Evolutionary conservation across 2,113 vertebrate genomes (phyloP).

Genomic region (Antigone vipio): DNA sequence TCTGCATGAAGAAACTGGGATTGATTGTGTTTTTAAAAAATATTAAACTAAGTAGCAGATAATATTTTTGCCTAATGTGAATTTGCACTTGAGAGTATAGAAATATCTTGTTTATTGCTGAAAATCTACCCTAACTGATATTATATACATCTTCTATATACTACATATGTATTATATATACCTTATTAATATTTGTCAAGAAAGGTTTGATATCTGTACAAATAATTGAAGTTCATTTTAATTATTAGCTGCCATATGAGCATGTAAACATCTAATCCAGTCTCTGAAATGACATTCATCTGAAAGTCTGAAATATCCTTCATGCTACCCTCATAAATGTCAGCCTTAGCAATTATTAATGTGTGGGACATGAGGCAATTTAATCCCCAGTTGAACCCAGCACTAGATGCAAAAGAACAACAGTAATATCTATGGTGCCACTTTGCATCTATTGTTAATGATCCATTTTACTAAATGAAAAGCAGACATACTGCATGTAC

Average conservation of each 20-base stretch:
- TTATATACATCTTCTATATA: background rate
- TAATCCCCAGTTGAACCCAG: slow-evolving; percentile 50
- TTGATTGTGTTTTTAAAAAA: slow-evolving; percentile 21
- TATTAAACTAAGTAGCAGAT: background rate
- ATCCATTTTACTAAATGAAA: slow-evolving; percentile 16
- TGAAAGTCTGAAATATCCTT: slow-evolving; percentile 36
- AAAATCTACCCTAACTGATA: background rate
- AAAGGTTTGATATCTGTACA: background rate
- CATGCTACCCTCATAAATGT: slow-evolving; percentile 41
- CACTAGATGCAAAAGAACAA: slow-evolving; percentile 21
- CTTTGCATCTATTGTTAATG: slow-evolving; percentile 26
- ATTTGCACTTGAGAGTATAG: background rate
- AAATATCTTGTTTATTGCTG: background rate
- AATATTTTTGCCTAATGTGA: slow-evolving; percentile 22
- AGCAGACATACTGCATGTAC: background rate
- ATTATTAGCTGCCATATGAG: slow-evolving; percentile 47
- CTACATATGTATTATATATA: background rate
- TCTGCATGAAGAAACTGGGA: slow-evolving; percentile 52
- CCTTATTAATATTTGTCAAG: slow-evolving; percentile 11
- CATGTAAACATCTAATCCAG: slow-evolving; percentile 38
- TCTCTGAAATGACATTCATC: slow-evolving; percentile 60
- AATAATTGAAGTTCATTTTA: slow-evolving; percentile 64
- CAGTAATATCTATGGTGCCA: background rate
- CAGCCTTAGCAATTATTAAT: slow-evolving; percentile 55
- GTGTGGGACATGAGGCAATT: slow-evolving; percentile 35